Base-by-base conservation (phyloP, 1,140 invertebrate species). In the Whitmania pigra region DNA sequence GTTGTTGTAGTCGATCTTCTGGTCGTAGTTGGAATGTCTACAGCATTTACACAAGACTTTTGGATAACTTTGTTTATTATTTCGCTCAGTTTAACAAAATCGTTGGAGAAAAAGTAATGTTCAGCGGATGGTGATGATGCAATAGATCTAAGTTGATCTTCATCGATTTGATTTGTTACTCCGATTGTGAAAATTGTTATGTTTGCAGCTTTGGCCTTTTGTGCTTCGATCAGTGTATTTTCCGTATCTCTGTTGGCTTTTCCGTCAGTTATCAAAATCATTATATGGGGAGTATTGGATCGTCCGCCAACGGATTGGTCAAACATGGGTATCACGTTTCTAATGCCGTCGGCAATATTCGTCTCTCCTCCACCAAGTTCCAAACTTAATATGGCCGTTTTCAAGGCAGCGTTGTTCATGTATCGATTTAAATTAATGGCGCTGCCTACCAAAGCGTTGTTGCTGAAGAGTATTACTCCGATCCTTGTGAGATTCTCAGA, bases 241-340 rank as follows among this genome's bases (percentile, higher is more conserved):
- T 72, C 71, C 5, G 54, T 63, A 17, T 68, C 71, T 20, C 66
- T 25, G 25, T 53, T 72, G 5, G 71, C 60, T 40, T 71, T 57
- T 20, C 71, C 71, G 71, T 71, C 71, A 9, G 71, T 71, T 25
- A 71, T 57, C 18, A 71, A 40, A 49, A 69, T 69, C 67, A 69
- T 31, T 9, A 49, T 69, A 36, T 69, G 29, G 17, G 67, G 43
- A 31, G 43, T 27, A 69, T 69, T 20, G 9, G 43, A 40, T 29
- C 71, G 20, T 20, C 22, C 53, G 67, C 71, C 71, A 18, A 22
- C 17, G 5, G 53, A 29, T 60, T 40, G 22, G 22, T 29, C n/a
- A 27, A 71, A 71, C 71, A 71, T 71, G 5, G 17, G 18, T 54
- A 36, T 20, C n/a, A 25, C 49, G n/a, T 70, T 1, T 53, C 69